These are phyloP conservation scores for Euwallacea similis DNA, from an alignment of 1,140 invertebrate species.

Conservation along the genomic window DNA sequence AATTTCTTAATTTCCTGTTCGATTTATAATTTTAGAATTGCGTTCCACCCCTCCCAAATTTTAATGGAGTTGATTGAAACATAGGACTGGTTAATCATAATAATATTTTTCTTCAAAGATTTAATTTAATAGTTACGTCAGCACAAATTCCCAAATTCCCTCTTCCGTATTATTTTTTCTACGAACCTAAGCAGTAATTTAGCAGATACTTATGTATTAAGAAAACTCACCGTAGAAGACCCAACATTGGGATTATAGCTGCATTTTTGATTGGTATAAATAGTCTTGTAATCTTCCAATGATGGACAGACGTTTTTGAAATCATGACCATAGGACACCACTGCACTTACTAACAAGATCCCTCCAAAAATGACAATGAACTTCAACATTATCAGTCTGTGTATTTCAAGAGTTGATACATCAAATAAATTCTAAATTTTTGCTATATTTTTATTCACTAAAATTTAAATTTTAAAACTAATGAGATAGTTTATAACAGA, in stretches of 20 bases:
- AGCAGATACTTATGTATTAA: background rate
- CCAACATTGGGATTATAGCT: slow-evolving; percentile 42
- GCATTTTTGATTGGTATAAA: slow-evolving; percentile 41
- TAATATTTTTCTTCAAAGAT: background rate
- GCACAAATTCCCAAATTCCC: background rate
- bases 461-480: too few species aligned
- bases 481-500: too few species aligned
- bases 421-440: background rate
- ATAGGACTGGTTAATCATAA: background rate
- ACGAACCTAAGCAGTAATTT: background rate
- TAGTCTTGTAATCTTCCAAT: slow-evolving; percentile 40
- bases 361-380: background rate
- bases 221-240: slow-evolving; percentile 36
- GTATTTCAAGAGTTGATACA: background rate
- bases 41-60: too few species aligned
- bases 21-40: too few species aligned
- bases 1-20: too few species aligned
- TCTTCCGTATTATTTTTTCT: background rate
- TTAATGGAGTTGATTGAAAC: background rate
- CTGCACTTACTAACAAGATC: background rate
- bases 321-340: background rate
- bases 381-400: slow-evolving; percentile 3
- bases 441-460: too few species aligned
- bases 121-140: background rate
- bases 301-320: slow-evolving; percentile 43